phyloP scores from a whole-genome alignment of 2,797 vertebrate genomes.

The Falco columbarius region DNA sequence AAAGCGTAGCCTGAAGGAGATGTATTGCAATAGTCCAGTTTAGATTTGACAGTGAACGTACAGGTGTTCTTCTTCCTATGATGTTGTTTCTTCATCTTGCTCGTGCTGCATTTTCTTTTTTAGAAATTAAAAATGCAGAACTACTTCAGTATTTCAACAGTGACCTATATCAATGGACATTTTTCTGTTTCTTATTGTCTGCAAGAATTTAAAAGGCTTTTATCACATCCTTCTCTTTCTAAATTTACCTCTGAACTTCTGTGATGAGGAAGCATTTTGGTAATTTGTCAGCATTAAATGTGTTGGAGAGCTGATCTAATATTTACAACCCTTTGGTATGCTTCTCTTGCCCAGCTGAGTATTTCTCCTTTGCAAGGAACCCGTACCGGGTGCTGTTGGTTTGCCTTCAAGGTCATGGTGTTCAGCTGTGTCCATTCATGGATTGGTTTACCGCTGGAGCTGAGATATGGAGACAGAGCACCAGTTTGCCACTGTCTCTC shows the following conservation, averaged over 20 bases:
- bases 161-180: not conserved
- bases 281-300: not conserved
- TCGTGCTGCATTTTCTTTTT: not conserved
- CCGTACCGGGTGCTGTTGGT: not conserved
- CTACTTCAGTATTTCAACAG: not conserved
- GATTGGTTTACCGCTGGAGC: not conserved
- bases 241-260: not conserved
- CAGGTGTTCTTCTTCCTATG: not conserved
- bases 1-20: constrained; percentile 31
- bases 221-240: not conserved
- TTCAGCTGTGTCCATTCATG: not conserved
- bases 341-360: not conserved
- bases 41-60: not conserved
- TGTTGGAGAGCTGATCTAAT: not conserved
- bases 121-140: not conserved
- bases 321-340: not conserved
- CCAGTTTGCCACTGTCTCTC: not conserved
- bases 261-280: not conserved
- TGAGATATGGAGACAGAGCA: not conserved
- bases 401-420: not conserved
- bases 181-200: not conserved
- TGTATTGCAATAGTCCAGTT: not conserved
- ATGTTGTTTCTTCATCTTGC: not conserved
- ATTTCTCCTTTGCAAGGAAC: not conserved
- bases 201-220: not conserved